Base-by-base conservation (phyloP, 2,888 invertebrate species). In the Arge pagana region DNA sequence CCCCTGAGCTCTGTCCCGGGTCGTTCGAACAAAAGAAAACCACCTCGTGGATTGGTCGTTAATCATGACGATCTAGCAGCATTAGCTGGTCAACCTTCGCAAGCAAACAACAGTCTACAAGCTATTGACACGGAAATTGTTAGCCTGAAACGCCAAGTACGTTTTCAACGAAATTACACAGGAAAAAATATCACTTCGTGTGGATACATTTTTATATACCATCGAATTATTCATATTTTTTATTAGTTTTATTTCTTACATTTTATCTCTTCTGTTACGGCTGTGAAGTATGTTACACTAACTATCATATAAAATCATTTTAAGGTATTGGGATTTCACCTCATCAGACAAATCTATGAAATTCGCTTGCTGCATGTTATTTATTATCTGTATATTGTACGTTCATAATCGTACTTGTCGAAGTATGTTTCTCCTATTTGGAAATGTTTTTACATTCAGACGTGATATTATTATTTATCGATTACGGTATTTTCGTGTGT, bases 11-110 rank as follows among this genome's bases (percentile, higher is more conserved):
- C 76, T 65, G 80, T 81, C 65, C 78, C 80, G 49, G 81, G 81
- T 61, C 76, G 76, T 64, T 69, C 74, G 53, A 79, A 81, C 72
- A 81, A 83, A 70, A 88, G 94, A 74, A 91, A 92, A 77, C 91
- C 96, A 69, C 96, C 96, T 57, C 89, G 91, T 70, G 96, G 96
- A 79, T 95, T 97, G 89, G 93, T 93, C 83, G 91, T 97, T 81
- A 95, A 94, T 84, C 92, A 95, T 80, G 96, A 96, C 79, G 96
- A 96, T 83, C 85, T 97, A 78, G 89, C 93, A 65, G 87, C 91
- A 66, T 87, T 97, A 83, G 95, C 95, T 56, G 87, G 88, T 59
- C 87, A 87, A 66, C 85, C 88, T 53, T 82, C 82, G 72, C 83
- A 83, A 70, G 81, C 82, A 66, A 82, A 80, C 68, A 72, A 80